Evolutionary conservation across 1,140 invertebrate genomes (phyloP).

Genomic region (Chironomus striatipennis): DNA sequence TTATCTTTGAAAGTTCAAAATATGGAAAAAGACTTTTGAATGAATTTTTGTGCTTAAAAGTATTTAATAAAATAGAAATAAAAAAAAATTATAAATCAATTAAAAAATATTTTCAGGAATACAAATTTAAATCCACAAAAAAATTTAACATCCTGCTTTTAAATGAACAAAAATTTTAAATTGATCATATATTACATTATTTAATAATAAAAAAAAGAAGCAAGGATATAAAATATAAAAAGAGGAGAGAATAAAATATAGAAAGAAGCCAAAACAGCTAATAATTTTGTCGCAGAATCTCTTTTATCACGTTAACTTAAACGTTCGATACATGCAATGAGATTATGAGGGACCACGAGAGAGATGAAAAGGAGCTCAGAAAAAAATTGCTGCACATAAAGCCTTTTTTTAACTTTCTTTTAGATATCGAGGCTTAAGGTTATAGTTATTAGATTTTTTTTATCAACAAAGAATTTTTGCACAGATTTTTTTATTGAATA

Average conservation of each 20-base stretch:
- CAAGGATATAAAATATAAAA: not conserved
- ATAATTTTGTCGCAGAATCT: not conserved
- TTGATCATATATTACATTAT: not conserved
- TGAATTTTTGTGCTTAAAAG: too few relatives aligned
- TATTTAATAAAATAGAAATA: too few relatives aligned
- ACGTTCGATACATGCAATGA: not conserved
- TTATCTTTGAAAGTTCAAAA: not conserved
- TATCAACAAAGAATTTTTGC: too few relatives aligned
- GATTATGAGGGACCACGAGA: not conserved
- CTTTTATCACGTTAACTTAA: not conserved
- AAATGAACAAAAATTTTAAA: too few relatives aligned
- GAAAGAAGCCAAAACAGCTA: too few relatives aligned
- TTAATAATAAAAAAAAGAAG: not conserved
- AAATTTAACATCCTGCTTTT: too few relatives aligned
- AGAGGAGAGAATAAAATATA: too few relatives aligned
- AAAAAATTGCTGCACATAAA: conserved; percentile 1
- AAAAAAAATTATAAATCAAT: too few relatives aligned
- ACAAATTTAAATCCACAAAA: too few relatives aligned
- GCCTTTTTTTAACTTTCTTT: not conserved
- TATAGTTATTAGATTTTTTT: not conserved
- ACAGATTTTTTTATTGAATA: too few relatives aligned
- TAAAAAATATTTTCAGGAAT: too few relatives aligned
- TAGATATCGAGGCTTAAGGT: not conserved
- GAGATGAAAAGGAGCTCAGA: not conserved
- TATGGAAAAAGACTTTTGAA: too few relatives aligned